phyloP scores from a whole-genome alignment of 2,113 vertebrate genomes.

The Amphilophus citrinellus region DNA sequence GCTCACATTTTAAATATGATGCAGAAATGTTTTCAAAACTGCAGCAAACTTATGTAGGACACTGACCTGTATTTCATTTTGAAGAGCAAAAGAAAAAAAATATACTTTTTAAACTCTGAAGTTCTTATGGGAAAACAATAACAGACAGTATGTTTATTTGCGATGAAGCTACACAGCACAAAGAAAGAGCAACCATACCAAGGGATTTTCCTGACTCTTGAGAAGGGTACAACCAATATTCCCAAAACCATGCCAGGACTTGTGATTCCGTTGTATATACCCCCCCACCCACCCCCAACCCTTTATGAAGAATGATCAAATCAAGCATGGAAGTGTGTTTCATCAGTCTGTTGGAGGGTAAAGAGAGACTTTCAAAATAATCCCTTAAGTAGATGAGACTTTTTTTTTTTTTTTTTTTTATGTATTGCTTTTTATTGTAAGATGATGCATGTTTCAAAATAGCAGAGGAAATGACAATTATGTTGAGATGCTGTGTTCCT shows the following conservation, averaged over 20 bases:
- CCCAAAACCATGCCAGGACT: conserved; percentile 78
- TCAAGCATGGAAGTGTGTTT: conserved; percentile 75
- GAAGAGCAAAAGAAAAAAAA: conserved; percentile 70
- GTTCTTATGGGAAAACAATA: conserved; percentile 80
- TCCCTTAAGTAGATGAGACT: conserved; percentile 76
- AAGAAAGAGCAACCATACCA: conserved; percentile 75
- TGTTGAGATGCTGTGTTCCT: conserved; percentile 46
- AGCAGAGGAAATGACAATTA: conserved; percentile 70
- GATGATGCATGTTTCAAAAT: conserved; percentile 55
- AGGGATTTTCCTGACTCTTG: conserved; percentile 76
- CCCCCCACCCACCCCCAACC: neutral
- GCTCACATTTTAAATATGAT: conserved; percentile 38
- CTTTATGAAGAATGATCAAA: conserved; percentile 79
- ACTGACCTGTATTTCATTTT: conserved; percentile 82
- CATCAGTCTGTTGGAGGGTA: conserved; percentile 78
- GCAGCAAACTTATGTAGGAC: conserved; percentile 80
- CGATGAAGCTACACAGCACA: conserved; percentile 76
- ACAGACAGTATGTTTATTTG: conserved; percentile 84
- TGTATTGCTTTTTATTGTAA: conserved; percentile 69
- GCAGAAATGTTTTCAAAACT: conserved; percentile 70
- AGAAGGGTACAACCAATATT: conserved; percentile 82
- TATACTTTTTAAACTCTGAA: conserved; percentile 73
- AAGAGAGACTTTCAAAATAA: conserved; percentile 82
- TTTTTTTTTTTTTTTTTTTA: conserved; percentile 41
- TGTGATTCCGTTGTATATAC: conserved; percentile 67